phyloP scores from a whole-genome alignment of 2,888 invertebrate species.

The Phyto melanocephala region DNA sequence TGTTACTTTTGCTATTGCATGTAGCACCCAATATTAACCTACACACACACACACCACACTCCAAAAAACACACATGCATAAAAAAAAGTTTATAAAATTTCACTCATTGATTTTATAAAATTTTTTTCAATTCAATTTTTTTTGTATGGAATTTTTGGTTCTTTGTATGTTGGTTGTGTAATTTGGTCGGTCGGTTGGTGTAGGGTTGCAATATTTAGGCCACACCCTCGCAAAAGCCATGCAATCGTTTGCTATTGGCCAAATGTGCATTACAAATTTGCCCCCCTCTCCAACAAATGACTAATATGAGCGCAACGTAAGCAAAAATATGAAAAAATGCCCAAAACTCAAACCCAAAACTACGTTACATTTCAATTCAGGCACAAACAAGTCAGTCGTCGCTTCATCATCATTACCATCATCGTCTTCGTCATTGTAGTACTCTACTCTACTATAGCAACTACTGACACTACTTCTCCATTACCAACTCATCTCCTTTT shows the following conservation, averaged over 20 bases:
- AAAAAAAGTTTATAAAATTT: slow-evolving; percentile 45
- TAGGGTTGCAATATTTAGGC: slow-evolving; percentile 76
- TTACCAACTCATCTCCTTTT: slow-evolving; percentile 46
- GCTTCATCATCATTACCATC: slow-evolving; percentile 39
- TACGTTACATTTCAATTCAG: slow-evolving; percentile 59
- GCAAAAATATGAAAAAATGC: slow-evolving; percentile 22
- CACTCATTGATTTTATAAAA: slow-evolving; percentile 62
- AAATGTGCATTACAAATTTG: slow-evolving; percentile 67
- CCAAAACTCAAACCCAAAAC: slow-evolving; percentile 56
- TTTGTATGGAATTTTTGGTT: neutral
- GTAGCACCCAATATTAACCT: slow-evolving; percentile 21
- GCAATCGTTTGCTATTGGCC: slow-evolving; percentile 75
- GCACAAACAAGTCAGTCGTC: slow-evolving; percentile 56
- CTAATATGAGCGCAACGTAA: slow-evolving; percentile 27
- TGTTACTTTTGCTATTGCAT: slow-evolving; percentile 31
- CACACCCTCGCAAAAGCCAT: slow-evolving; percentile 75
- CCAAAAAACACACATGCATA: neutral
- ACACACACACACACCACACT: neutral
- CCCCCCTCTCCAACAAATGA: slow-evolving; percentile 39
- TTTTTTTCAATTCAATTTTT: neutral
- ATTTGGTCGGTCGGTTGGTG: slow-evolving; percentile 52
- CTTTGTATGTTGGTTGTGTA: slow-evolving; percentile 62
- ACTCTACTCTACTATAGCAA: slow-evolving; percentile 8
- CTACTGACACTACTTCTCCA: slow-evolving; percentile 36
- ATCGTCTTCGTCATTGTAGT: slow-evolving; percentile 25